phyloP scores from a whole-genome alignment of 2,888 invertebrate species.

The Pristionchus maxplancki region DNA sequence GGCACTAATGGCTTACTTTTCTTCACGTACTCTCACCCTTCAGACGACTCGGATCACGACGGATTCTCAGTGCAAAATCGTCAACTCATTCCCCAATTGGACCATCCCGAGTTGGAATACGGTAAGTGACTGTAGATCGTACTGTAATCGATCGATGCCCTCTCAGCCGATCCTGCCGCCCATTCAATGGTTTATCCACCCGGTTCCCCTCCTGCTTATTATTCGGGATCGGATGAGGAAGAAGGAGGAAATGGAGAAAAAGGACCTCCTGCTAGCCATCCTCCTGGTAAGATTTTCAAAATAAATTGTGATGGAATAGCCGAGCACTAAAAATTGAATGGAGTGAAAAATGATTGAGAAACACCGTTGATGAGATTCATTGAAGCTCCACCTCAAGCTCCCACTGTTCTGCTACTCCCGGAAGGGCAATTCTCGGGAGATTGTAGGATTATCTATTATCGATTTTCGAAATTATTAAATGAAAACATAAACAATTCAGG shows the following conservation, averaged over 20 bases:
- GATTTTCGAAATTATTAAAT: neutral
- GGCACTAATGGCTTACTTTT: neutral
- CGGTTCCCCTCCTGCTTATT: constrained; percentile 49
- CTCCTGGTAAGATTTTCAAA: neutral
- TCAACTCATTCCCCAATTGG: neutral
- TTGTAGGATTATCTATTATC: too few species aligned
- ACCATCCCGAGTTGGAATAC: constrained; percentile 25
- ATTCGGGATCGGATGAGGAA: constrained; percentile 33
- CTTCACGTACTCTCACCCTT: neutral
- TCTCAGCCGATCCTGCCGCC: neutral
- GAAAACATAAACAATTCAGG: neutral
- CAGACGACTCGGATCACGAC: constrained; percentile 45
- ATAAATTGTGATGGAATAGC: too few species aligned
- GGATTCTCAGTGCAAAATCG: constrained; percentile 50
- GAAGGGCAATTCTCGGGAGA: too few species aligned
- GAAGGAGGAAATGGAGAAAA: neutral
- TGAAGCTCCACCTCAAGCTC: too few species aligned
- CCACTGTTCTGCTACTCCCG: too few species aligned
- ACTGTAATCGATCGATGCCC: neutral
- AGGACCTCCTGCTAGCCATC: neutral
- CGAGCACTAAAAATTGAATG: too few species aligned
- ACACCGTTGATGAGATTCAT: too few species aligned
- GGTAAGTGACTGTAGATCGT: neutral
- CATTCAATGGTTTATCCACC: constrained; percentile 41
- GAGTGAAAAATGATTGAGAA: too few species aligned